A percentile compares a stretch with the other conserved stretches of the same genome.
These are phyloP conservation scores for Digitonthophagus gazella DNA, from an alignment of 2,888 invertebrate genomes.

Conservation along the genomic window DNA sequence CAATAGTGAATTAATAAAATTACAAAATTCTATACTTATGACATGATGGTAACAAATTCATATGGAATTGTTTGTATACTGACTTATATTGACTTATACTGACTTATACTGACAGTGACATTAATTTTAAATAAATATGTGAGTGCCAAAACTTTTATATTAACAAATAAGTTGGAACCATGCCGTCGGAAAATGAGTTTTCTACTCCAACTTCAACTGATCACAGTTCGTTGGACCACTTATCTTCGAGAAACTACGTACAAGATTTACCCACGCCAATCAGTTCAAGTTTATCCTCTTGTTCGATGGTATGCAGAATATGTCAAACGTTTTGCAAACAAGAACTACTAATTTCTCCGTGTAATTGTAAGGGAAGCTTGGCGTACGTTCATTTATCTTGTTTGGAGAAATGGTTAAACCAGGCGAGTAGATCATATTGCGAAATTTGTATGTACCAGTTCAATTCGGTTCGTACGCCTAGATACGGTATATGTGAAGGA, in stretches of 20 bases:
- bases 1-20: too few species aligned
- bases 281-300: slow-evolving; percentile 48
- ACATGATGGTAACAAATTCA: too few species aligned
- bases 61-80: too few species aligned
- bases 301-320: slow-evolving; percentile 64
- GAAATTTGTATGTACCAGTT: slow-evolving; percentile 69
- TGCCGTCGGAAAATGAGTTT: background rate
- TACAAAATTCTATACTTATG: too few species aligned
- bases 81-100: too few species aligned
- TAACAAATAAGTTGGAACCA: background rate
- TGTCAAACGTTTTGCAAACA: slow-evolving; percentile 55
- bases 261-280: background rate
- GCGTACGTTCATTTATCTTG: slow-evolving; percentile 69
- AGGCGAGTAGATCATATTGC: slow-evolving; percentile 65
- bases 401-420: slow-evolving; percentile 69
- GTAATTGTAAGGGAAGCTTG: slow-evolving; percentile 67
- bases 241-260: slow-evolving; percentile 1
- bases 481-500: slow-evolving; percentile 61
- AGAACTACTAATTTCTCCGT: slow-evolving; percentile 63
- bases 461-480: slow-evolving; percentile 48
- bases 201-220: background rate
- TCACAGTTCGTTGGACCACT: background rate
- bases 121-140: background rate
- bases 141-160: background rate
- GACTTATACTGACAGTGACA: background rate